Evolutionary conservation across 2,113 vertebrate species (phyloP).

Genomic region (Solenodon paradoxus): DNA sequence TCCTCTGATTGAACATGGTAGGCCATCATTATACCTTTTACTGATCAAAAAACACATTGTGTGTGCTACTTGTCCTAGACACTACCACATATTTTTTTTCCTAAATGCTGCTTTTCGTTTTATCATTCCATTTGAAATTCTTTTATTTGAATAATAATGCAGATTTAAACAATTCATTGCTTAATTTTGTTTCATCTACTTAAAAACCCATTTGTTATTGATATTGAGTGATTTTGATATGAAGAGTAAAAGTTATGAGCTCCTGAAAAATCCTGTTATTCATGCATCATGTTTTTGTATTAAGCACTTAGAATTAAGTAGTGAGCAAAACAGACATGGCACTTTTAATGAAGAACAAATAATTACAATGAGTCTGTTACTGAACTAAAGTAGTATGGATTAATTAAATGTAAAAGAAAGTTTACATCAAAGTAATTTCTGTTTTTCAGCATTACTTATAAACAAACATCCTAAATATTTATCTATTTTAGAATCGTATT

Average conservation of each 20-base stretch:
- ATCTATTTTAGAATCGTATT: slow-evolving; percentile 34
- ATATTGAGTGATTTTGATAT: neutral
- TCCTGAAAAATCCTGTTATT: neutral
- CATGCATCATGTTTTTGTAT: neutral
- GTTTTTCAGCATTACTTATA: slow-evolving; percentile 30
- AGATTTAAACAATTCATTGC: neutral
- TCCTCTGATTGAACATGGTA: neutral
- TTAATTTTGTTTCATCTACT: neutral
- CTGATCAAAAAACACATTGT: neutral
- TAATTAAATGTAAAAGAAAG: neutral
- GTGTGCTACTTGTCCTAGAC: neutral
- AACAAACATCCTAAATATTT: neutral
- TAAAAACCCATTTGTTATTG: neutral
- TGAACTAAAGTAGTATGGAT: neutral
- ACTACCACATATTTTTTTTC: slow-evolving; percentile 2
- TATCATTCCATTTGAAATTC: slow-evolving; percentile 6
- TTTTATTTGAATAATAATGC: neutral
- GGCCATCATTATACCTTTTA: neutral
- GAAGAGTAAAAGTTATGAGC: neutral
- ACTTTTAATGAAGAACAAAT: neutral
- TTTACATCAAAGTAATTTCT: slow-evolving; percentile 6
- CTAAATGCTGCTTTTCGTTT: neutral
- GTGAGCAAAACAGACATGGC: neutral
- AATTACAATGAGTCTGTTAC: neutral
- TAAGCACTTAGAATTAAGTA: slow-evolving; percentile 19